Base-by-base conservation (phyloP, 2,888 invertebrate species). In the Agonopterix heracliana region DNA sequence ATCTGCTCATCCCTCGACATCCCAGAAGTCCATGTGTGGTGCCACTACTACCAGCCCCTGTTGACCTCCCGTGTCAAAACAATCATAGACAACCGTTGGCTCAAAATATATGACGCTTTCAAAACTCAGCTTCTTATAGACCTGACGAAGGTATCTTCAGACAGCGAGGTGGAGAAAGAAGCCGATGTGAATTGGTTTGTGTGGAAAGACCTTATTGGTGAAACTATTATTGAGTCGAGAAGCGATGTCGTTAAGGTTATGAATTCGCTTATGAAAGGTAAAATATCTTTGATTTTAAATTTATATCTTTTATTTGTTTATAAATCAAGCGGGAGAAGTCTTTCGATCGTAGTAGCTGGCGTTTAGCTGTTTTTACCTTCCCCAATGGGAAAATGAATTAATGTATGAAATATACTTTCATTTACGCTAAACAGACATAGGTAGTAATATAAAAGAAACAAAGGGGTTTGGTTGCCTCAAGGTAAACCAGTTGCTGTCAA, bases 41-140 rank as follows among this genome's bases (percentile, higher is more conserved):
- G 90, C 41, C 89, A 90, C 55, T 93, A 92, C 67, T 95, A 94
- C 78, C 93, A 94, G 70, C 92, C 93, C 0, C 73, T 94, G 7
- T 81, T 95, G 35, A 94, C 94, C n/a, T 78, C 90, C 38, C 87
- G 95, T 41, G 92, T 93, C 9, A 90, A 91, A 62, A 84, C 89
- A 3, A 90, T 94, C 46, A 90, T 94, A 12, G 83, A 79, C 64
- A 78, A 50, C 54, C 78, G 76, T 56, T 90, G 72, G 89, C 64
- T 61, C 59, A 81, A 62, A 60, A 74, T 78, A 11, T 89, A 73
- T 54, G 88, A 81, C 50, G 60, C 61, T 0, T 84, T 79, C 54
- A 88, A 72, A 46, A 79, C 85, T 0, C 79, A 85, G 48, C 66
- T 86, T 0, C 63, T 87, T 0, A 71, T 81, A 7, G 85, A 87